Conservation (phyloP, 2,797 vertebrate genomes). For the Argya squamiceps region DNA sequence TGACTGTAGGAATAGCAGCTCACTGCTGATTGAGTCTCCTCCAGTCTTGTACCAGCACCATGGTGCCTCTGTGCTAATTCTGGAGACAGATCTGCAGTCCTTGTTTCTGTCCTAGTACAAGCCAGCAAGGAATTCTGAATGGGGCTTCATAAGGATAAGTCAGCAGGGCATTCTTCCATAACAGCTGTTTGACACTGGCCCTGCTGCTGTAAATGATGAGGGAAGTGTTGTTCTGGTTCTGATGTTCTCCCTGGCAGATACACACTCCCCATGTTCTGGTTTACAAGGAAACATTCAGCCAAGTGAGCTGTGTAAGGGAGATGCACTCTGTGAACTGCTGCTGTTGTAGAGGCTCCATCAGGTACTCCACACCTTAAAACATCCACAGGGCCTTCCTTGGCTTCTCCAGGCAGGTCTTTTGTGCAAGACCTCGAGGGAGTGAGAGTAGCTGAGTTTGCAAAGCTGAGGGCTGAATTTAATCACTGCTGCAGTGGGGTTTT, state of each 20-base stretch:
- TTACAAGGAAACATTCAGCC: not conserved
- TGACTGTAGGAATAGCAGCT: not conserved
- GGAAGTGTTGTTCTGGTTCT: not conserved
- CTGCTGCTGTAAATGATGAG: not conserved
- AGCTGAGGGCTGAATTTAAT: not conserved
- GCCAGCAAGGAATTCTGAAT: not conserved
- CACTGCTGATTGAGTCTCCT: not conserved
- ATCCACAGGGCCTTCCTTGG: not conserved
- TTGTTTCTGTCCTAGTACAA: not conserved
- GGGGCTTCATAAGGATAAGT: not conserved
- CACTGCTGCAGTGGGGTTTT: not conserved
- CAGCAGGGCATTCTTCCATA: not conserved
- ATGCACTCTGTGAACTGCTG: not conserved
- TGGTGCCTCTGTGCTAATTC: not conserved
- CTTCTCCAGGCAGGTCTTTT: not conserved
- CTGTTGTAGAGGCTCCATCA: not conserved
- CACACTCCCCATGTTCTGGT: not conserved
- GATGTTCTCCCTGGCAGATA: not conserved
- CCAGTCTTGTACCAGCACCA: fast-evolving
- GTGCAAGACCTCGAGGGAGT: not conserved
- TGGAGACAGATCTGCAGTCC: not conserved
- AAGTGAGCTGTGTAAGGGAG: not conserved
- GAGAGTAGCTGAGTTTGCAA: not conserved
- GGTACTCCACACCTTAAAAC: not conserved
- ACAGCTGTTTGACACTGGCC: not conserved